Evolutionary conservation across 1,140 invertebrate species (phyloP).

Genomic region (Asbolus verrucosus): DNA sequence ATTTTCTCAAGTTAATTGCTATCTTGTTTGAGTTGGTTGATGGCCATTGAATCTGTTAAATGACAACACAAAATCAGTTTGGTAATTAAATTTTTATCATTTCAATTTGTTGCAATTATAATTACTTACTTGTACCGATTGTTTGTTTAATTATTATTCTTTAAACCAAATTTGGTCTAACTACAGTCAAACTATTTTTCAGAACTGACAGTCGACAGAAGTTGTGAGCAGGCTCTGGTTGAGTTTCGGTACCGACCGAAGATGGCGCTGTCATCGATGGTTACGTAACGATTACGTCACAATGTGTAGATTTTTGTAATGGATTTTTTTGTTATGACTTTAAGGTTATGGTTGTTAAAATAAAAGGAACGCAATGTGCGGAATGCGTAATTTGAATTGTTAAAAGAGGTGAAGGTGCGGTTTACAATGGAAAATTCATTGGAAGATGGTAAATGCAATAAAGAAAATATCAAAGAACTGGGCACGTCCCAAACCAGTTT

Average conservation of each 20-base stretch:
- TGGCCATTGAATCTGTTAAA: not conserved
- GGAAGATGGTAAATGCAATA: conserved; percentile 56
- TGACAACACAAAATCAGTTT: not conserved
- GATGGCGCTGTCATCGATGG: not conserved
- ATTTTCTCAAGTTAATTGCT: too few relatives aligned
- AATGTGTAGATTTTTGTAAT: not conserved
- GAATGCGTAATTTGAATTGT: conserved; percentile 7
- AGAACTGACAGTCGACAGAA: too few relatives aligned
- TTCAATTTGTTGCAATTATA: too few relatives aligned
- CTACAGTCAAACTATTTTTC: too few relatives aligned
- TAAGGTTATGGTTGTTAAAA: conserved; percentile 21
- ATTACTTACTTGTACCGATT: too few relatives aligned
- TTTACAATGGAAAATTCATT: conserved; percentile 52
- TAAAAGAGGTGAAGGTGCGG: not conserved
- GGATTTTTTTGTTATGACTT: conserved; percentile 36
- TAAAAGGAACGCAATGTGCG: not conserved
- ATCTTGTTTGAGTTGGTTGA: not conserved
- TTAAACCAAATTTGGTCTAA: too few relatives aligned
- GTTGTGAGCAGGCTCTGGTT: too few relatives aligned
- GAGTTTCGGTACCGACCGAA: not conserved
- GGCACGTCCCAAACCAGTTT: conserved; percentile 59
- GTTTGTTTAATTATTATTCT: too few relatives aligned
- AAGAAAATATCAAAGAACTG: conserved; percentile 61
- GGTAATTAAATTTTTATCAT: too few relatives aligned
- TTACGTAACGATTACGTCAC: conserved; percentile 24